Percentiles rank a stretch among this genome's conserved stretches.
Evolutionary conservation across 2,113 vertebrate species (phyloP).

Genomic region (Callithrix jacchus): DNA sequence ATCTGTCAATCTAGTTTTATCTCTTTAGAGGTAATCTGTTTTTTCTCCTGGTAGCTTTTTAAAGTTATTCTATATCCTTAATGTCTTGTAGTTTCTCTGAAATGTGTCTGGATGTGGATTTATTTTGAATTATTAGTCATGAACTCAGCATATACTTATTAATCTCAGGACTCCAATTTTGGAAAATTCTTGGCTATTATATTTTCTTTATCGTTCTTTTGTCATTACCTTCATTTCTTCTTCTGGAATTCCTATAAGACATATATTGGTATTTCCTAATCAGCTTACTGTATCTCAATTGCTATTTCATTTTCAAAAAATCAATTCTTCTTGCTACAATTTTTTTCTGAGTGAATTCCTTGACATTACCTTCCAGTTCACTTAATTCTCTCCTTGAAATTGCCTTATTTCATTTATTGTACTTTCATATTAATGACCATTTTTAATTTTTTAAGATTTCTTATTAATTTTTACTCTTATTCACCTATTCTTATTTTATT

Average conservation of each 20-base stretch:
- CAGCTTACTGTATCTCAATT: not conserved
- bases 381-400: constrained; percentile 20
- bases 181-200: not conserved
- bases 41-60: not conserved
- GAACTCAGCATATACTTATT: not conserved
- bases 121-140: constrained; percentile 18
- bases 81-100: not conserved
- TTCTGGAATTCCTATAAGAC: constrained; percentile 34
- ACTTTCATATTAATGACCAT: constrained; percentile 30
- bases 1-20: not conserved
- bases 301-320: constrained; percentile 39
- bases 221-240: not conserved
- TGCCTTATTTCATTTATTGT: not conserved
- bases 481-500: constrained; percentile 23
- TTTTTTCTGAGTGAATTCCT: not conserved
- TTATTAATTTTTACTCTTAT: constrained; percentile 19
- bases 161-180: constrained; percentile 28
- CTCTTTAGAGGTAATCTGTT: not conserved
- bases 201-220: constrained; percentile 9
- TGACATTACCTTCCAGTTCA: constrained; percentile 4
- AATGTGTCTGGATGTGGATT: constrained; percentile 35
- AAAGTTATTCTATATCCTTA: not conserved
- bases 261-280: not conserved
- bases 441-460: constrained; percentile 46
- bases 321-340: not conserved